Percentiles rank a stretch among this genome's conserved stretches.
Conservation (phyloP, 2,797 vertebrate genomes). For the Chloroceryle amazona region DNA sequence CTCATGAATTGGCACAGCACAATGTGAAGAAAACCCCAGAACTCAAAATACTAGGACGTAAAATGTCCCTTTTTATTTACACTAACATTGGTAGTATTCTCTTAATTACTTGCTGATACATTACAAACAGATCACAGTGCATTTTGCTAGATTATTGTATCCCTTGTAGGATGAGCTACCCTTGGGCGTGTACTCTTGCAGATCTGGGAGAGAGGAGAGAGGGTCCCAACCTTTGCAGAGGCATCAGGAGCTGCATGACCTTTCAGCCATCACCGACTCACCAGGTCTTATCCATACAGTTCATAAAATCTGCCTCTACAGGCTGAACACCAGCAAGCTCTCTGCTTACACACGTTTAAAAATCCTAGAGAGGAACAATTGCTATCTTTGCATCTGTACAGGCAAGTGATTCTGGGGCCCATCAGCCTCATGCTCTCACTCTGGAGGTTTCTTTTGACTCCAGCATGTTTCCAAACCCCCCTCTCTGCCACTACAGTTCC, state of each 20-base stretch:
- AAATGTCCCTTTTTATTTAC: background rate
- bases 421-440: background rate
- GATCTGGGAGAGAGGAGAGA: background rate
- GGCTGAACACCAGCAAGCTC: background rate
- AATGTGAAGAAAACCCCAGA: background rate
- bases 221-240: fast-evolving
- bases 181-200: background rate
- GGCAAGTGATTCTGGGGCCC: background rate
- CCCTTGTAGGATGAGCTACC: background rate
- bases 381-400: fast-evolving
- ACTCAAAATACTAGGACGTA: background rate
- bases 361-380: background rate
- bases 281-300: background rate
- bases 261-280: fast-evolving
- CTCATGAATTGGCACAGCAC: background rate
- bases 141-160: background rate
- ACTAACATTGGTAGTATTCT: background rate
- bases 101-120: background rate
- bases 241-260: background rate
- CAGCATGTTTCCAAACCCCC: background rate
- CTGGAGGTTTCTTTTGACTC: background rate
- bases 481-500: background rate
- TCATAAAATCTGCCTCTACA: background rate
- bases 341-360: background rate
- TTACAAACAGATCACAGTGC: background rate